These are phyloP conservation scores for Luehdorfia chinensis DNA, from an alignment of 1,140 invertebrate species.

Conservation along the genomic window DNA sequence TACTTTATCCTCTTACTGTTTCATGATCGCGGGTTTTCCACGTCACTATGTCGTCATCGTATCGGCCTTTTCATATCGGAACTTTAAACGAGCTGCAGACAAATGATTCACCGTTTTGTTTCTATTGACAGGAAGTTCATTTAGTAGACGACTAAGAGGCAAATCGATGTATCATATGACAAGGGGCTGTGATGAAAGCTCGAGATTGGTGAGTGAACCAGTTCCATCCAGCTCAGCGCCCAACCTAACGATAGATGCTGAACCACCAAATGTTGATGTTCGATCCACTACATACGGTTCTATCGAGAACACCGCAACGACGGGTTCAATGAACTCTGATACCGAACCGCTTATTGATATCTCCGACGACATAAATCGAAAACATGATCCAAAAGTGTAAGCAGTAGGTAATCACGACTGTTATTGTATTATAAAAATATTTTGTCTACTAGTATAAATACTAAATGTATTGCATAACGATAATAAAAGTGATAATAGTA, in stretches of 20 bases:
- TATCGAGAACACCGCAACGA: slow-evolving; percentile 42
- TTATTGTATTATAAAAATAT: slow-evolving; percentile 7
- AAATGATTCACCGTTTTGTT: background rate
- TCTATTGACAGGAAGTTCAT: slow-evolving; percentile 78
- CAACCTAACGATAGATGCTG: slow-evolving; percentile 46
- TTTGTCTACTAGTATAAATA: background rate
- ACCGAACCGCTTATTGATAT: slow-evolving; percentile 47
- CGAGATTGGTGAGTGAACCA: slow-evolving; percentile 59
- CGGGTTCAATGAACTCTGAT: slow-evolving; percentile 43
- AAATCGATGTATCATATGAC: slow-evolving; percentile 84
- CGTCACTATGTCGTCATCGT: no score
- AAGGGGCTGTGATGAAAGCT: slow-evolving; percentile 79
- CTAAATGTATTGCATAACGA: slow-evolving; percentile 11
- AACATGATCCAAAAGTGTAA: slow-evolving; percentile 44
- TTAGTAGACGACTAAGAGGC: slow-evolving; percentile 84
- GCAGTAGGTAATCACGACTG: background rate
- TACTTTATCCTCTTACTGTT: no score
- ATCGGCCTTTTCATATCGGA: no score
- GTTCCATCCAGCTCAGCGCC: slow-evolving; percentile 60
- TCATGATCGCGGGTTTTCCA: no score
- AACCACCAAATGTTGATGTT: slow-evolving; percentile 43
- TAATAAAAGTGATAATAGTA: slow-evolving; percentile 19
- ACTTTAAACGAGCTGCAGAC: no score
- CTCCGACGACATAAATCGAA: slow-evolving; percentile 22
- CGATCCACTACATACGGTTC: slow-evolving; percentile 56